Conservation (phyloP, 2,113 vertebrate species). For the Pangasianodon hypophthalmus region DNA sequence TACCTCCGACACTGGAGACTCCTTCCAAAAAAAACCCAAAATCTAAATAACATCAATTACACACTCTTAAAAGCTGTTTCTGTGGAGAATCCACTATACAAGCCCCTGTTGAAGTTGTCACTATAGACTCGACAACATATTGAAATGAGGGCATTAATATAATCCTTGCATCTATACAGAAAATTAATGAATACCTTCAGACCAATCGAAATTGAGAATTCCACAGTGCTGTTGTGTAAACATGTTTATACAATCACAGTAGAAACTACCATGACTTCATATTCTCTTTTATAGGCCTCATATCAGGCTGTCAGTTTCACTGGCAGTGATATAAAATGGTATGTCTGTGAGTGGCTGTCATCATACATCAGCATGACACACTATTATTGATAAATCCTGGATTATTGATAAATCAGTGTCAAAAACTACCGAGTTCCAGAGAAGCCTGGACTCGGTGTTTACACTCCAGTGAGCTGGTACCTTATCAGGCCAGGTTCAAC, state of each 20-base stretch:
- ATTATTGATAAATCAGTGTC: constrained; percentile 14
- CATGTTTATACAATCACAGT: not conserved
- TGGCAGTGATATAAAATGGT: not conserved
- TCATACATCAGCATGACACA: not conserved
- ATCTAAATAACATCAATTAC: not conserved
- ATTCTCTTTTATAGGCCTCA: not conserved
- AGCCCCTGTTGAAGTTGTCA: not conserved
- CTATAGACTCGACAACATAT: not conserved
- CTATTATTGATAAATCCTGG: not conserved
- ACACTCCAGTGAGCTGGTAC: not conserved
- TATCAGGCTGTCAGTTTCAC: not conserved
- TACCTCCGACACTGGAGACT: not conserved
- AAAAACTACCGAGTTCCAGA: not conserved
- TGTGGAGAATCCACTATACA: not conserved
- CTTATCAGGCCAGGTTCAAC: constrained; percentile 33
- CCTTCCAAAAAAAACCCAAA: not conserved
- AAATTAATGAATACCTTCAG: not conserved
- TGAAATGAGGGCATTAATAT: not conserved
- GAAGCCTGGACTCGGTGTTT: not conserved
- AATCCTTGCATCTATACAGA: not conserved
- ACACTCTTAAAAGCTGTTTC: too few relatives aligned
- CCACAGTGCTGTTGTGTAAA: not conserved
- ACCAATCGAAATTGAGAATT: not conserved
- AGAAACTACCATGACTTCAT: constrained; percentile 2
- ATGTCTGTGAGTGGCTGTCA: not conserved